A percentile compares a stretch with the other conserved stretches of the same genome.
These are phyloP conservation scores for Allolobophora icterica DNA, from an alignment of 2,888 invertebrate species.

Conservation along the genomic window DNA sequence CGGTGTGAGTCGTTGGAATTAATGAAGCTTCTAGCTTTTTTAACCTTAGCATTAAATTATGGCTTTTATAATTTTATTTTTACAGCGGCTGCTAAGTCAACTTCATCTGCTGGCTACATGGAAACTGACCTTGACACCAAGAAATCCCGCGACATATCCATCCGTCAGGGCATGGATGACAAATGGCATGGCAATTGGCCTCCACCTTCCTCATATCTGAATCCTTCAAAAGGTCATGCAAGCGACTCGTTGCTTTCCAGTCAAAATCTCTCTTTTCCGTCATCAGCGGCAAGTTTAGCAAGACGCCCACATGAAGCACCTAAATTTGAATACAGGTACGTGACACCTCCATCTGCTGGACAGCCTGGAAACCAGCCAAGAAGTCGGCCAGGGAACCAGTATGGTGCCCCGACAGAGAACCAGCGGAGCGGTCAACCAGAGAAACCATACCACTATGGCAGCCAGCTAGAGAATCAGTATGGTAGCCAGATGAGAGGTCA, in stretches of 20 bases:
- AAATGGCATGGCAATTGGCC: neutral
- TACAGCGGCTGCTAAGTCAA: neutral
- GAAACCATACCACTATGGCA: neutral
- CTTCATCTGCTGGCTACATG: slow-evolving; percentile 68
- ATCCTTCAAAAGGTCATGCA: neutral
- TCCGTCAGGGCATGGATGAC: slow-evolving; percentile 38
- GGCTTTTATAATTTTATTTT: neutral
- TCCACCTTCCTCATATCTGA: neutral
- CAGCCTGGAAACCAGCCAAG: neutral
- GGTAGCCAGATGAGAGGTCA: neutral
- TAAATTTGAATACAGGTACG: neutral
- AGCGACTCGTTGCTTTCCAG: neutral
- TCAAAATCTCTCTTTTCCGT: neutral
- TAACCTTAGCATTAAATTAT: neutral
- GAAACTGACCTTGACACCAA: slow-evolving; percentile 89
- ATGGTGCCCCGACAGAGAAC: neutral
- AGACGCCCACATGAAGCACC: neutral
- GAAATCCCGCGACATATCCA: slow-evolving; percentile 72
- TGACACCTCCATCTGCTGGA: neutral
- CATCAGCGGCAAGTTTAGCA: neutral
- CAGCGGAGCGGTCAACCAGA: neutral
- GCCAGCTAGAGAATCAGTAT: slow-evolving; percentile 1
- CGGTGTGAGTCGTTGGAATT: no score
- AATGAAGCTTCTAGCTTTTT: neutral
- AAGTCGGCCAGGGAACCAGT: neutral